Conservation (phyloP, 1,140 invertebrate genomes). For the Drosophila biarmipes region DNA sequence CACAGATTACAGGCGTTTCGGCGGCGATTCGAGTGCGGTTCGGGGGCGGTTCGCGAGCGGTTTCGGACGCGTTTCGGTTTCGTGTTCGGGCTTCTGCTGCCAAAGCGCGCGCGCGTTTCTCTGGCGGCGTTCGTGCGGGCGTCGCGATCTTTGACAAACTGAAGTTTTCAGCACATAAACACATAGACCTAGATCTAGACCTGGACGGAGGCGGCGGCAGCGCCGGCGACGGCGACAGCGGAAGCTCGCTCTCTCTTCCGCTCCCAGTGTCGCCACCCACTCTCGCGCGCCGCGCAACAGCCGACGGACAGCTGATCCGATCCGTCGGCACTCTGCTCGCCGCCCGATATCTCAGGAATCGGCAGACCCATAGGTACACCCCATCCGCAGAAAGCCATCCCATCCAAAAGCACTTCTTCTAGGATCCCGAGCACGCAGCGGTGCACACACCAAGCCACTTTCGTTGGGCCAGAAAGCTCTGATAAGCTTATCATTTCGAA, state of each 20-base stretch:
- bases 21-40: slow-evolving; percentile 20
- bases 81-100: slow-evolving; percentile 18
- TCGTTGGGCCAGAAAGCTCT: too few relatives aligned
- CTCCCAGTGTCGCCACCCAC: slow-evolving; percentile 13
- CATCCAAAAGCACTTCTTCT: background rate
- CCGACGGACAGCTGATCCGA: slow-evolving; percentile 1
- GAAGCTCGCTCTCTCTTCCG: slow-evolving; percentile 8
- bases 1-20: slow-evolving; percentile 9
- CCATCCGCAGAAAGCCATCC: slow-evolving; percentile 13
- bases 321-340: slow-evolving; percentile 11
- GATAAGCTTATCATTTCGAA: too few relatives aligned
- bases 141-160: slow-evolving; percentile 82
- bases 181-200: slow-evolving; percentile 34
- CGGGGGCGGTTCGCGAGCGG: slow-evolving; percentile 11
- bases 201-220: slow-evolving; percentile 15
- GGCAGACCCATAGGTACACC: background rate
- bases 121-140: slow-evolving; percentile 72
- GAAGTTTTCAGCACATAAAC: slow-evolving; percentile 59
- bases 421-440: background rate
- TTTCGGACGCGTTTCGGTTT: slow-evolving; percentile 20
- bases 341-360: background rate
- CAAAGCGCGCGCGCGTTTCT: slow-evolving; percentile 62
- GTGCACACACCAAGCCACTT: too few relatives aligned
- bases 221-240: background rate
- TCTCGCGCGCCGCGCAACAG: slow-evolving; percentile 22